Evolutionary conservation across 2,113 vertebrate species (phyloP).

Genomic region (Emydura subglobosa): DNA sequence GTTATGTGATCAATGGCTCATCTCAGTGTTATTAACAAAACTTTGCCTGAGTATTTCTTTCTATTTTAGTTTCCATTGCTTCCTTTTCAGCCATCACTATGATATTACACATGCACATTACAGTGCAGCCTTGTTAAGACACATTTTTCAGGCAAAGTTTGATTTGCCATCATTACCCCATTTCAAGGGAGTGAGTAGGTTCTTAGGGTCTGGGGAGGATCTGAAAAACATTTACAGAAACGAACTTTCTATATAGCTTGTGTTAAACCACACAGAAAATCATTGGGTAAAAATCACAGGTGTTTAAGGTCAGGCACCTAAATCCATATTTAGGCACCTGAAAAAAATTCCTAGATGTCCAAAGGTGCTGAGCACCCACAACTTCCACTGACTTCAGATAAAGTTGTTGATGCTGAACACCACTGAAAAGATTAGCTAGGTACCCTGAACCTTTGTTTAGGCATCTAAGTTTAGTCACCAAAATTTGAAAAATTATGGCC

Average conservation of each 20-base stretch:
- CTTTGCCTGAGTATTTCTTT: constrained; percentile 18
- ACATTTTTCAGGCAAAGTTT: constrained; percentile 48
- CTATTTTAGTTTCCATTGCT: constrained; percentile 36
- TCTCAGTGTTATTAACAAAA: background rate
- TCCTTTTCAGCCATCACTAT: background rate
- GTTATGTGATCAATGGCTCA: background rate
- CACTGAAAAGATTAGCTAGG: background rate
- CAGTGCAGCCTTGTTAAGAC: constrained; percentile 35
- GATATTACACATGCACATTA: background rate
- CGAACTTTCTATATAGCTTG: constrained; percentile 7
- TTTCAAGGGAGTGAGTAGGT: constrained; percentile 5
- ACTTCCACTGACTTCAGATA: background rate
- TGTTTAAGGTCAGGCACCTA: constrained; percentile 27
- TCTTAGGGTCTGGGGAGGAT: constrained; percentile 58
- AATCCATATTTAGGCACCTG: constrained; percentile 12
- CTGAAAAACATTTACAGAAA: constrained; percentile 60
- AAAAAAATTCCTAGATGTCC: background rate
- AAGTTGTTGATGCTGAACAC: background rate
- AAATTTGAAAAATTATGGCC: background rate
- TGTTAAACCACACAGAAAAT: background rate
- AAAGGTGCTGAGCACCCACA: background rate
- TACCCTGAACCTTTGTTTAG: background rate
- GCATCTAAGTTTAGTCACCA: background rate
- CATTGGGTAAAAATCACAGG: background rate
- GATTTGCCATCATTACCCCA: constrained; percentile 49